These are phyloP conservation scores for Tetragonisca angustula DNA, from an alignment of 2,888 invertebrate genomes.

Conservation along the genomic window DNA sequence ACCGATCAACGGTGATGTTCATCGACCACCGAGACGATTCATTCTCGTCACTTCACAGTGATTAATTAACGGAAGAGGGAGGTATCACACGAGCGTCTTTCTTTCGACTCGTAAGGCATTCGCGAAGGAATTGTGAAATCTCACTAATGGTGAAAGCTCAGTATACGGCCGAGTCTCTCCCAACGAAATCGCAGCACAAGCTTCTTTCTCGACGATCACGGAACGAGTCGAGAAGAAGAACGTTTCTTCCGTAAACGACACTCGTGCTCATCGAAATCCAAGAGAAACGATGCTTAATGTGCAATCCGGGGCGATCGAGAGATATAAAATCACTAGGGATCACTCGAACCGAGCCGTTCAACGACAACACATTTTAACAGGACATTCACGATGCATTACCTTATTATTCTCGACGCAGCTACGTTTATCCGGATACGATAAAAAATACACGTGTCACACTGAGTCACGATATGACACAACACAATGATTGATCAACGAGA, in stretches of 20 bases:
- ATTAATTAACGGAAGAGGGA: background rate
- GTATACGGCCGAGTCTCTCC: constrained; percentile 18
- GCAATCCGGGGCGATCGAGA: background rate
- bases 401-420: constrained; percentile 66
- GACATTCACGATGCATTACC: constrained; percentile 66
- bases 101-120: background rate
- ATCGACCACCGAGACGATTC: background rate
- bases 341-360: constrained; percentile 32
- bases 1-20: background rate
- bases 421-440: constrained; percentile 66
- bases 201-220: background rate
- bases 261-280: background rate
- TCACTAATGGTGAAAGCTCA: background rate
- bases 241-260: background rate
- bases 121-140: background rate
- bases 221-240: background rate
- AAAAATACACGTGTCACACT: constrained; percentile 72
- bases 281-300: background rate
- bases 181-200: background rate
- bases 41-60: constrained; percentile 17
- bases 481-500: constrained; percentile 28
- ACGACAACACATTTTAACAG: constrained; percentile 45
- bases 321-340: constrained; percentile 14
- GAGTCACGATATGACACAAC: constrained; percentile 57
- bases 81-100: background rate